Conservation (phyloP, 2,797 vertebrate species). For the Odontamblyopus rebecca region DNA sequence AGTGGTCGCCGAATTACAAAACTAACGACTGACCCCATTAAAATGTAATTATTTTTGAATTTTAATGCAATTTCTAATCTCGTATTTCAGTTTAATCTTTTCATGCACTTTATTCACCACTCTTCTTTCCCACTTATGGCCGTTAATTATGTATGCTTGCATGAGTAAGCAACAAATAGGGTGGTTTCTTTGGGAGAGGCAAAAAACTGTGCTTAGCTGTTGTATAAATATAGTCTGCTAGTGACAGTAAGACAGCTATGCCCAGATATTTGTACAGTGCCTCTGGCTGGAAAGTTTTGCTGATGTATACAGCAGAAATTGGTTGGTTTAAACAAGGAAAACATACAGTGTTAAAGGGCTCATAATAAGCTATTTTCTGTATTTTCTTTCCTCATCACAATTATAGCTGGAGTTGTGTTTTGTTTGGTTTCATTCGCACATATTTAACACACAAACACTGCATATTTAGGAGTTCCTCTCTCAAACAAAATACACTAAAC, state of each 20-base stretch:
- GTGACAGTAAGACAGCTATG: background rate
- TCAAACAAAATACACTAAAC: too few species aligned
- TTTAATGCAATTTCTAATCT: slow-evolving; percentile 28
- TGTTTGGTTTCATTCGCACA: too few species aligned
- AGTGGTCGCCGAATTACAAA: slow-evolving; percentile 40
- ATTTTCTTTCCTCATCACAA: too few species aligned
- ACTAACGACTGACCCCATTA: slow-evolving; percentile 55
- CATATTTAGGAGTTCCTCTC: too few species aligned
- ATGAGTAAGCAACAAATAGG: background rate
- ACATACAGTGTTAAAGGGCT: too few species aligned
- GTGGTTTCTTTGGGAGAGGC: background rate
- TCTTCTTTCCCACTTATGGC: background rate
- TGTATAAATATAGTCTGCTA: background rate
- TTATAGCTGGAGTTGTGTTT: too few species aligned
- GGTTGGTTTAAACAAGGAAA: background rate
- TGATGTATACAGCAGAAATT: background rate
- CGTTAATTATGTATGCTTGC: background rate
- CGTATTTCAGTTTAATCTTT: slow-evolving; percentile 33
- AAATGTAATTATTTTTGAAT: slow-evolving; percentile 72
- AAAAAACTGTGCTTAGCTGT: background rate
- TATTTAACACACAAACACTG: too few species aligned
- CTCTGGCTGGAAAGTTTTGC: background rate
- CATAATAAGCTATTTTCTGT: too few species aligned
- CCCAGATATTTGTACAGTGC: background rate
- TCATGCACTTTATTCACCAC: slow-evolving; percentile 9